A percentile compares a stretch with the other conserved stretches of the same genome.
These are phyloP conservation scores for Druon quercuslanigerum DNA, from an alignment of 1,140 invertebrate species.

Conservation along the genomic window DNA sequence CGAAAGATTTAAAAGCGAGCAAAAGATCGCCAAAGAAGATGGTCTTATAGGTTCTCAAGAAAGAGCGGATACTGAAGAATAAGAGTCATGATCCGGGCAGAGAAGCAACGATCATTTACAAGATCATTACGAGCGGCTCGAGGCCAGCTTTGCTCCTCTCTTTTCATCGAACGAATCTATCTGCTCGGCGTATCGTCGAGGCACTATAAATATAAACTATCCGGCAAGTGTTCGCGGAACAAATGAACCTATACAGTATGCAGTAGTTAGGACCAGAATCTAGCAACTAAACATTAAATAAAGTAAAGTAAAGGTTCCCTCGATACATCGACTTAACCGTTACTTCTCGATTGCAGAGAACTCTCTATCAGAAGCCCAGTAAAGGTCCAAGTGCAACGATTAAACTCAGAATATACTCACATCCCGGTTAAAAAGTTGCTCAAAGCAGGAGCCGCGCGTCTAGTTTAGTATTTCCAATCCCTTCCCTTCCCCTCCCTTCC, in stretches of 20 bases:
- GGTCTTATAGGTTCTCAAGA: slow-evolving; percentile 34
- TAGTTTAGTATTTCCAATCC: too few relatives aligned
- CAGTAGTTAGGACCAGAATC: background rate
- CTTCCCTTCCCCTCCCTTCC: too few relatives aligned
- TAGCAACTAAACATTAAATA: background rate
- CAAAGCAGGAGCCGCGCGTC: too few relatives aligned
- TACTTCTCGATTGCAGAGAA: background rate
- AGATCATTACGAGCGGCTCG: slow-evolving; percentile 45
- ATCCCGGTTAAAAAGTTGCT: too few relatives aligned
- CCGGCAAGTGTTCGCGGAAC: slow-evolving; percentile 36
- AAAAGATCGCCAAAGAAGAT: slow-evolving; percentile 25
- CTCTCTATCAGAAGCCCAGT: too few relatives aligned
- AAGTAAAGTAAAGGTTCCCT: background rate
- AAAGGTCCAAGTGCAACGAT: too few relatives aligned
- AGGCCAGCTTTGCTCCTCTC: slow-evolving; percentile 32
- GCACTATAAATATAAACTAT: slow-evolving; percentile 34
- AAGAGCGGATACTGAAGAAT: slow-evolving; percentile 34
- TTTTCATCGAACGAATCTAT: slow-evolving; percentile 48
- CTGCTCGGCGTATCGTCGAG: slow-evolving; percentile 20
- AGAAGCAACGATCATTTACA: slow-evolving; percentile 43
- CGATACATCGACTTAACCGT: slow-evolving; percentile 2
- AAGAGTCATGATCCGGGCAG: slow-evolving; percentile 23
- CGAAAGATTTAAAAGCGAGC: slow-evolving; percentile 28
- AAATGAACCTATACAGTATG: slow-evolving; percentile 35
- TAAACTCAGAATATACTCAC: too few relatives aligned